A percentile compares a stretch with the other conserved stretches of the same genome.
Evolutionary conservation across 30 jellyfish, hydroid and myxozoan genomes (phyloP).

Genomic region (Cassiopea xamachana): DNA sequence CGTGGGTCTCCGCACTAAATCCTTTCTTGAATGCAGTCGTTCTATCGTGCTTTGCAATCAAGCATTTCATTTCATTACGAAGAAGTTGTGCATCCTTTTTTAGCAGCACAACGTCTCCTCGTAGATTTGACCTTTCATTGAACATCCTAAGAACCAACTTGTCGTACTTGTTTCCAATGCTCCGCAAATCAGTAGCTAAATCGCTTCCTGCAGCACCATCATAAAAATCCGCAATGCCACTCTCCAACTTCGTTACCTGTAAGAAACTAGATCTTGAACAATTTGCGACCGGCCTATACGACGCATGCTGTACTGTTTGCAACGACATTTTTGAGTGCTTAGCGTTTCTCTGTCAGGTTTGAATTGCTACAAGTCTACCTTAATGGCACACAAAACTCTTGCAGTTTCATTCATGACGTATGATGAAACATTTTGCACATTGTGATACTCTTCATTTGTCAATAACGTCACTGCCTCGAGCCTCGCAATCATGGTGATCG

Average conservation of each 20-base stretch:
- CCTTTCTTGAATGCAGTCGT: slow-evolving; percentile 70
- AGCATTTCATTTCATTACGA: slow-evolving; percentile 57
- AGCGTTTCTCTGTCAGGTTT: neutral
- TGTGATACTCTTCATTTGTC: neutral
- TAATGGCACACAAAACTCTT: neutral
- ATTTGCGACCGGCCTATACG: slow-evolving; percentile 25
- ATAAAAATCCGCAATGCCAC: slow-evolving; percentile 55
- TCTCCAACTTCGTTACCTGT: slow-evolving; percentile 43
- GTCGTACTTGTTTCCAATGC: slow-evolving; percentile 72
- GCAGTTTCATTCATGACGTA: neutral
- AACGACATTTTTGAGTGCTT: slow-evolving; percentile 34
- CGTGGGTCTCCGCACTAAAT: slow-evolving; percentile 48
- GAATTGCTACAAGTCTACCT: neutral
- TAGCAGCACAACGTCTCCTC: slow-evolving; percentile 51
- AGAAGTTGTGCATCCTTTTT: slow-evolving; percentile 62
- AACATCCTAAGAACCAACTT: slow-evolving; percentile 57
- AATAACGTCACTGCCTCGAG: neutral
- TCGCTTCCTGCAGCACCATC: slow-evolving; percentile 7
- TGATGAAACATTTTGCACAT: neutral
- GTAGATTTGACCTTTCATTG: slow-evolving; percentile 54
- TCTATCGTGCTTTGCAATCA: slow-evolving; percentile 54
- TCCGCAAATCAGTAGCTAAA: slow-evolving; percentile 63
- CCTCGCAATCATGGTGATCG: slow-evolving; percentile 11
- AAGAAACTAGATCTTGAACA: slow-evolving; percentile 49
- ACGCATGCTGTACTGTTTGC: slow-evolving; percentile 32